A percentile compares a stretch with the other conserved stretches of the same genome.
Conservation (phyloP, 2,113 vertebrate genomes). For the Pachypanchax playfairii region DNA sequence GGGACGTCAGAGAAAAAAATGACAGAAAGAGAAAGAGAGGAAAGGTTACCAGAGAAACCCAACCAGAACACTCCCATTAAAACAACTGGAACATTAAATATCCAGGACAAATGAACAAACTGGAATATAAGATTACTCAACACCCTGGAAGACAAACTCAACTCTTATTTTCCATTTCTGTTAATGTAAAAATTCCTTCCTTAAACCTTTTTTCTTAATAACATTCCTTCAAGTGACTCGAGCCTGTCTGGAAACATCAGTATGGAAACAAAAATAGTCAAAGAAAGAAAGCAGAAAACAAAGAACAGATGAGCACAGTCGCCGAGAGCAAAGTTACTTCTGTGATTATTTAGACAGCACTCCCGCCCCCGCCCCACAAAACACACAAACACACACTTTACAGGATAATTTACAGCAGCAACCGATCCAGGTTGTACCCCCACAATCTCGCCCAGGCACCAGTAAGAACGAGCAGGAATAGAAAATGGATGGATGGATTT, state of each 20-base stretch:
- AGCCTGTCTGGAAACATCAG: conserved; percentile 38
- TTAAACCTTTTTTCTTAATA: conserved; percentile 27
- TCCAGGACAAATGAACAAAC: no score
- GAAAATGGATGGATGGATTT: no score
- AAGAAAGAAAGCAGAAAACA: conserved; percentile 39
- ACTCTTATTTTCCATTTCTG: conserved; percentile 23
- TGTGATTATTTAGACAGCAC: conserved; percentile 22
- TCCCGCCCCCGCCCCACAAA: neutral
- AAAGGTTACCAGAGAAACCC: no score
- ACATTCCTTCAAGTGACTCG: conserved; percentile 44
- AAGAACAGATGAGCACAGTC: conserved; percentile 11
- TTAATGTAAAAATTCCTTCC: conserved; percentile 33
- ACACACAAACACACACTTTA: conserved; percentile 17
- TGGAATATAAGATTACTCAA: no score
- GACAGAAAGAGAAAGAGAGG: neutral
- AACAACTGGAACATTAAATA: neutral
- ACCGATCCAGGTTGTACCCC: no score
- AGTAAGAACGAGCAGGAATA: no score
- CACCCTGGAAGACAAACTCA: conserved; percentile 11
- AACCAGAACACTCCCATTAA: neutral
- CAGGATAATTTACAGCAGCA: conserved; percentile 59
- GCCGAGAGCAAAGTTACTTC: conserved; percentile 35
- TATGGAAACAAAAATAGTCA: conserved; percentile 60
- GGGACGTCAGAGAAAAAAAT: conserved; percentile 3
- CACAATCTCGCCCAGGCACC: no score